Evolutionary conservation across 2,888 invertebrate genomes (phyloP).

Genomic region (Bursaphelenchus okinawaensis): DNA sequence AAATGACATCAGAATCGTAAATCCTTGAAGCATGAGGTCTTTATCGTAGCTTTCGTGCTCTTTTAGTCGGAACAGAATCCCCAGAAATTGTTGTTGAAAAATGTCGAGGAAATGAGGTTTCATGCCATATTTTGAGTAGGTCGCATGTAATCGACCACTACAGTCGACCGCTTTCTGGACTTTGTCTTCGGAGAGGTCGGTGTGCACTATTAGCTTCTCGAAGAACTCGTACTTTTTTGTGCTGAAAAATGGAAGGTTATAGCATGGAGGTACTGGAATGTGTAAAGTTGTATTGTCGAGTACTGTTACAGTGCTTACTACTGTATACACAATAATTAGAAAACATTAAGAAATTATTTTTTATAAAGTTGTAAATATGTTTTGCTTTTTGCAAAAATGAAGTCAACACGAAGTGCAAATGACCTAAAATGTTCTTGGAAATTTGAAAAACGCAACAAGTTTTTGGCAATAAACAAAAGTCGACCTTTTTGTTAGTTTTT

Average conservation of each 20-base stretch:
- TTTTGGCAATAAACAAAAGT: too few relatives aligned
- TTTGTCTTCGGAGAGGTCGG: conserved; percentile 24
- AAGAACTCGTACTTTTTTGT: conserved; percentile 37
- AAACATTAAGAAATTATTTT: too few relatives aligned
- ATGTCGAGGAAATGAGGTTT: conserved; percentile 45
- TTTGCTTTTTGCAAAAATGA: too few relatives aligned
- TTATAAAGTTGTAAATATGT: too few relatives aligned
- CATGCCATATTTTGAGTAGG: conserved; percentile 40
- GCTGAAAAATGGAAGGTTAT: conserved; percentile 18
- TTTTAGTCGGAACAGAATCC: conserved; percentile 17
- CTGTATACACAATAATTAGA: too few relatives aligned
- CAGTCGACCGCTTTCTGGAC: conserved; percentile 22
- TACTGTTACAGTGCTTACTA: too few relatives aligned
- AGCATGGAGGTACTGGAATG: neutral
- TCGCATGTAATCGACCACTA: conserved; percentile 29
- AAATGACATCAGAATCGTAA: conserved; percentile 15
- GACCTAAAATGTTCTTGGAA: too few relatives aligned
- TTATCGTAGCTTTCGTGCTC: conserved; percentile 14
- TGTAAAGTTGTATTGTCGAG: neutral
- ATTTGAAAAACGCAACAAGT: too few relatives aligned
- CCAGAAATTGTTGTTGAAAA: conserved; percentile 32
- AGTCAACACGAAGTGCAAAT: too few relatives aligned
- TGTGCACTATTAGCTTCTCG: conserved; percentile 30
- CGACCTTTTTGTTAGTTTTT: too few relatives aligned
- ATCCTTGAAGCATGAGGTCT: conserved; percentile 15